Evolutionary conservation across 2,888 invertebrate genomes (phyloP), one percentile per base, ranked within the genome.

Genomic region (Caenorhabditis sp.): DNA sequence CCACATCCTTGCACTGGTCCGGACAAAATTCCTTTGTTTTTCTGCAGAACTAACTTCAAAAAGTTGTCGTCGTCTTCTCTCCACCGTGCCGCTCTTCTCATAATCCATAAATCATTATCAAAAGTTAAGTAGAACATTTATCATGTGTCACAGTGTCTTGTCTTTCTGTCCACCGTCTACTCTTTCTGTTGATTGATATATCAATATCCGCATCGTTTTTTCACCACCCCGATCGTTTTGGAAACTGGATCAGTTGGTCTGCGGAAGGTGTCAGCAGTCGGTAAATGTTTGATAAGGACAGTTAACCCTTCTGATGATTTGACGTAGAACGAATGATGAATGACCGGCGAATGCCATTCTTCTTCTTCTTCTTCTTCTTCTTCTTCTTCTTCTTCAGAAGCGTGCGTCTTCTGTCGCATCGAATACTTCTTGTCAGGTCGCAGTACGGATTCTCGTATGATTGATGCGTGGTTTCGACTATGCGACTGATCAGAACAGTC

Each of bases 391-490:
- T n/a, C n/a, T n/a, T 28, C 26, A 55, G 40, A 44, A 61, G 47
- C 26, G 24, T 32, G 8, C 26, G 44, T 61, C 47, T 24, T 51
- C 51, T 9, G 56, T 32, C 32, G 28, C 32, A 20, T 5, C 9
- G 8, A 32, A 18, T n/a, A 18, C 18, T 18, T 56, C 32, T 56
- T 24, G 61, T 61, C 61, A 61, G 44, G 22, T 58, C 58, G 58
- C 58, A 32, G 37, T 26, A 44, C 47, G 61, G 61, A 61, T 61
- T 47, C 61, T 61, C 61, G 47, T 18, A 24, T 61, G 61, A 61
- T 61, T 61, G 61, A 61, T 61, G 61, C 18, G 22, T 47, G 44
- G 47, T 61, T 60, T 47, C 61, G 61, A 22, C 44, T 37, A 47
- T 44, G 47, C 24, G 40, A 37, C 22, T 20, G 26, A 40, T 24